Percentiles rank a stretch among this genome's conserved stretches.
These are phyloP conservation scores for Palythoa grandis DNA, from an alignment of 92 coral and sea anemone genomes.

Conservation along the genomic window DNA sequence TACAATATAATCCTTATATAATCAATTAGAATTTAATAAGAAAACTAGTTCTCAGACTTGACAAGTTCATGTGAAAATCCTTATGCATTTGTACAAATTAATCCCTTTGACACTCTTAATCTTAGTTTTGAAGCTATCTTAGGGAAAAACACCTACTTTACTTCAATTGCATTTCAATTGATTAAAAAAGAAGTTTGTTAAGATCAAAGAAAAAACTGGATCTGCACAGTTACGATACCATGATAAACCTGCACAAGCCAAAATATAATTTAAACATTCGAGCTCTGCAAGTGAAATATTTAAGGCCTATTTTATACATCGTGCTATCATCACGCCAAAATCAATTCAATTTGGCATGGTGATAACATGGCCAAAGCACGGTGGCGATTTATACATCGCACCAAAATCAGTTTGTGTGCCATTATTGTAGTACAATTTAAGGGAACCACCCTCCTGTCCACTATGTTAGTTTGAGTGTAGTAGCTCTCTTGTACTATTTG, in stretches of 20 bases:
- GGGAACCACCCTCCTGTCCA: too few relatives aligned
- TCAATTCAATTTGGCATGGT: too few relatives aligned
- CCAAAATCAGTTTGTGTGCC: too few relatives aligned
- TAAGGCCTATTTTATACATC: too few relatives aligned
- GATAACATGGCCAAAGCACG: too few relatives aligned
- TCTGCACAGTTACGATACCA: neutral
- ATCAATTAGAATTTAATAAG: neutral
- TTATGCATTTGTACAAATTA: neutral
- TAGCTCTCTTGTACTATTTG: too few relatives aligned
- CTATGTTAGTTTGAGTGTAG: too few relatives aligned
- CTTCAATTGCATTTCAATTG: neutral
- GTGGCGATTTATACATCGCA: too few relatives aligned
- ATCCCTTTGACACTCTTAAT: neutral
- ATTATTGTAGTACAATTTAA: too few relatives aligned
- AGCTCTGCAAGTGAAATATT: too few relatives aligned
- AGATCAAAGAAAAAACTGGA: neutral
- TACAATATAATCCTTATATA: neutral
- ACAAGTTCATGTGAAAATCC: neutral
- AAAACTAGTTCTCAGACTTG: neutral
- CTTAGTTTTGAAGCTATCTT: neutral
- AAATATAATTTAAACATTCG: too few relatives aligned
- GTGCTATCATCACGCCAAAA: too few relatives aligned
- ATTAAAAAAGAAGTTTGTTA: neutral
- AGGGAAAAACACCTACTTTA: neutral
- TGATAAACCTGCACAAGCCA: neutral